Conservation (phyloP, 2,888 invertebrate genomes). For the Drosophila emarginata region DNA sequence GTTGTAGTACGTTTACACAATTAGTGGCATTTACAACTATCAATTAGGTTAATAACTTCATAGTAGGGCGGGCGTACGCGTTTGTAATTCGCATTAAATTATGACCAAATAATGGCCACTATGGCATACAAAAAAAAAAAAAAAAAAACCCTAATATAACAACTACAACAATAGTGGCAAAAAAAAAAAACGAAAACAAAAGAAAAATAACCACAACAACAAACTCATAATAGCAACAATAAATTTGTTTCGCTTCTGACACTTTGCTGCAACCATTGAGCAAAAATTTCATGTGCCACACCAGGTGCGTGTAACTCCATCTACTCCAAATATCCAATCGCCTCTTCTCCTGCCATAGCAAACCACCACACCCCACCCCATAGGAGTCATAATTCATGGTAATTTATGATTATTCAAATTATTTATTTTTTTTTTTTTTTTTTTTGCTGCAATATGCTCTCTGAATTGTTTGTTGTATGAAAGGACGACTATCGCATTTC, state of each 20-base stretch:
- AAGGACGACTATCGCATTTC: not conserved
- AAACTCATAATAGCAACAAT: conserved; percentile 43
- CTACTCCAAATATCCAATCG: not conserved
- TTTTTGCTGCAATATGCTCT: conserved; percentile 47
- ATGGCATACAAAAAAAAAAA: conserved; percentile 7
- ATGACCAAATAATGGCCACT: conserved; percentile 46
- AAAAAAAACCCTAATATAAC: conserved; percentile 5
- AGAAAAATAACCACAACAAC: conserved; percentile 19
- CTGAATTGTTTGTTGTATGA: conserved; percentile 9
- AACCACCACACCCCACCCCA: conserved; percentile 34
- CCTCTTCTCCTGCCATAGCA: too few species aligned
- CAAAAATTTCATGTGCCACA: conserved; percentile 5
- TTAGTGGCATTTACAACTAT: conserved; percentile 54
- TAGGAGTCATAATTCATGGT: conserved; percentile 63
- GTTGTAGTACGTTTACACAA: conserved; percentile 40
- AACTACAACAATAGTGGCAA: too few species aligned
- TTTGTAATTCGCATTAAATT: conserved; percentile 48
- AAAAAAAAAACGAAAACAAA: not conserved
- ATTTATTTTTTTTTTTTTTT: not conserved
- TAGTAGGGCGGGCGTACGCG: conserved; percentile 35
- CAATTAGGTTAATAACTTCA: conserved; percentile 61
- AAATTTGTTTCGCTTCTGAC: conserved; percentile 44
- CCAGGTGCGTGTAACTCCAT: conserved; percentile 30
- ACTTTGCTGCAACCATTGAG: conserved; percentile 21
- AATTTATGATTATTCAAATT: conserved; percentile 72